Evolutionary conservation across 2,797 vertebrate genomes (phyloP), one percentile per base, ranked within the genome.

Genomic region (Chromis chromis): DNA sequence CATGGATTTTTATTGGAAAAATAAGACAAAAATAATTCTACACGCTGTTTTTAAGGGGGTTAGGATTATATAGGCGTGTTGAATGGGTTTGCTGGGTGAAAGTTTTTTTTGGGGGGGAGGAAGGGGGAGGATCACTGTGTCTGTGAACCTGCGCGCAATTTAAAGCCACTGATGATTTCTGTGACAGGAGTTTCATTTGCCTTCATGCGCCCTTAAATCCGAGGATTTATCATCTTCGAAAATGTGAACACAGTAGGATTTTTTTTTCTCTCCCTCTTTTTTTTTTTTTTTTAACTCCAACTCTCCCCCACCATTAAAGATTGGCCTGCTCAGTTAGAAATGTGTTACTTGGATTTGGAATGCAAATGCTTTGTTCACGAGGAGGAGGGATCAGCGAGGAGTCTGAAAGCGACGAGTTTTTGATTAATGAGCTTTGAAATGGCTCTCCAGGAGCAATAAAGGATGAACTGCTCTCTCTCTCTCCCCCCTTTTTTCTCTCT

Each of bases 391-490:
- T 96, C 92, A 94, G 94, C 93, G 89, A 88, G 92, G 93, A 96
- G 94, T 86, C 93, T 95, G 94, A 95, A 96, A 95, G 94, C 91
- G 86, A 93, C 82, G 93, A 94, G 92, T 95, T 96, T 95, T 96
- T 98, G 96, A 97, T 97, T 97, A 95, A 97, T 95, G 94, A 94
- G 93, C 93, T 97, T 96, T 96, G 96, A 96, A 97, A 96, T 94
- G 93, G 94, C 94, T 94, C 94, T 94, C 94, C 92, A 93, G 94
- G 93, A 95, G 93, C 94, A 94, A 94, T 94, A 93, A 93, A 94
- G 93, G 90, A 93, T 94, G 94, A 92, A 92, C 93, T 90, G 88
- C 90, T 81, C 90, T 81, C 89, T 80, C 90, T 79, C 81, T 78
- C 88, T 74, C 84, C 7, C 31, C 65, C 25, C 25, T 25, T 4